Percentiles rank a stretch among this genome's conserved stretches.
Conservation (phyloP, 2,113 vertebrate genomes). For the Tichodroma muraria region DNA sequence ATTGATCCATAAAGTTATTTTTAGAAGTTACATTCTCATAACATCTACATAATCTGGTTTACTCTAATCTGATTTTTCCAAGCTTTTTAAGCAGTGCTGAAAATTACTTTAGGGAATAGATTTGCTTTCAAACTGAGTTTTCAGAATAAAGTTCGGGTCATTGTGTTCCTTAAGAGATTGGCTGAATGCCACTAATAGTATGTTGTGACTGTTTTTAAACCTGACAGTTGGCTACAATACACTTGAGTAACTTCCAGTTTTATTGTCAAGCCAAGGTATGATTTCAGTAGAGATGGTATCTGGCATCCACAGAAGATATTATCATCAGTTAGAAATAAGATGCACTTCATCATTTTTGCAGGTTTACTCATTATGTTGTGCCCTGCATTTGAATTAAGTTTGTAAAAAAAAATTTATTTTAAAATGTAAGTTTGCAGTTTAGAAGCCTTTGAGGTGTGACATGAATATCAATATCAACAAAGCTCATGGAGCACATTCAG, state of each 20-base stretch:
- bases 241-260: constrained; percentile 51
- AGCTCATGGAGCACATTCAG: neutral
- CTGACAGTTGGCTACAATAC: constrained; percentile 43
- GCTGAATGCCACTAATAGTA: constrained; percentile 53
- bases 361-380: neutral
- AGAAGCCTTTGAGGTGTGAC: neutral
- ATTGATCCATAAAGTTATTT: constrained; percentile 66
- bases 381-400: neutral
- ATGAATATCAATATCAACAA: neutral
- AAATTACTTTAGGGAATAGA: constrained; percentile 71
- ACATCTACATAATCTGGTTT: constrained; percentile 68
- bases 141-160: constrained; percentile 64
- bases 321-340: constrained; percentile 5
- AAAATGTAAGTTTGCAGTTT: neutral
- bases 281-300: constrained; percentile 5
- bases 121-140: constrained; percentile 67
- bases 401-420: neutral
- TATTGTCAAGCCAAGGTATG: constrained; percentile 27
- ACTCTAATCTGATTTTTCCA: constrained; percentile 64
- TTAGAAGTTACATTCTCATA: constrained; percentile 65
- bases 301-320: neutral
- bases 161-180: constrained; percentile 57
- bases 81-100: constrained; percentile 65
- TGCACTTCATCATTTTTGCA: constrained; percentile 4
- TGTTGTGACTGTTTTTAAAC: constrained; percentile 57